Conservation (phyloP, 2,797 vertebrate genomes). For the Kryptolebias ocellatus region DNA sequence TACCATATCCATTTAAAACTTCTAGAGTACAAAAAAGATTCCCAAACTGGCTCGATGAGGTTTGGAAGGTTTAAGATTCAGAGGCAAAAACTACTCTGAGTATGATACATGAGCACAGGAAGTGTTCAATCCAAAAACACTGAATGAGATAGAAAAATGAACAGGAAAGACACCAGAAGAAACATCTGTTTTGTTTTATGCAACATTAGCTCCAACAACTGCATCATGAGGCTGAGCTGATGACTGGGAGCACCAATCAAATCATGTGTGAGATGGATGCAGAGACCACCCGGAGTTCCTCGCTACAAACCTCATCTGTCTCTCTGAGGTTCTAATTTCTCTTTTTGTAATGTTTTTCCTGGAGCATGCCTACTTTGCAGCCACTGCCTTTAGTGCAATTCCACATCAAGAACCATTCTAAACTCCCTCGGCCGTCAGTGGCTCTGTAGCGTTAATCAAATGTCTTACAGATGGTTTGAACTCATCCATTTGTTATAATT, state of each 20-base stretch:
- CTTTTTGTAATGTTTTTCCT: slow-evolving; percentile 70
- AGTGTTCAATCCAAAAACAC: slow-evolving; percentile 44
- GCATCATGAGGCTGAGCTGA: slow-evolving; percentile 62
- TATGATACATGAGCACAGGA: slow-evolving; percentile 17
- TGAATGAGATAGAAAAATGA: slow-evolving; percentile 25
- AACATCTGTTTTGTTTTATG: slow-evolving; percentile 77
- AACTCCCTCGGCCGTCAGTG: slow-evolving; percentile 39
- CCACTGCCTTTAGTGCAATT: slow-evolving; percentile 73
- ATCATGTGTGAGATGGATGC: slow-evolving; percentile 72
- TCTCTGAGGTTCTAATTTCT: slow-evolving; percentile 68
- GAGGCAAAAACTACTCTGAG: background rate
- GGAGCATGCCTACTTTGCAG: slow-evolving; percentile 69
- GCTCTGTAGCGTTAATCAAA: slow-evolving; percentile 78
- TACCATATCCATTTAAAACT: background rate
- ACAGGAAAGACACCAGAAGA: slow-evolving; percentile 69
- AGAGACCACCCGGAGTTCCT: slow-evolving; percentile 74
- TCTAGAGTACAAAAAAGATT: background rate
- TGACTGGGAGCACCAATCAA: slow-evolving; percentile 73
- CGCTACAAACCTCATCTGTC: slow-evolving; percentile 54
- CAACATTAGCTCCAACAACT: slow-evolving; percentile 73
- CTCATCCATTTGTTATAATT: slow-evolving; percentile 85
- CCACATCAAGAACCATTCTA: slow-evolving; percentile 63
- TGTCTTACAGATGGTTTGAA: slow-evolving; percentile 85
- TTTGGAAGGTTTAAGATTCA: background rate
- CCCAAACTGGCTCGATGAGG: background rate